Evolutionary conservation across 2,888 invertebrate genomes (phyloP).

Genomic region (Sminthurides aquaticus): DNA sequence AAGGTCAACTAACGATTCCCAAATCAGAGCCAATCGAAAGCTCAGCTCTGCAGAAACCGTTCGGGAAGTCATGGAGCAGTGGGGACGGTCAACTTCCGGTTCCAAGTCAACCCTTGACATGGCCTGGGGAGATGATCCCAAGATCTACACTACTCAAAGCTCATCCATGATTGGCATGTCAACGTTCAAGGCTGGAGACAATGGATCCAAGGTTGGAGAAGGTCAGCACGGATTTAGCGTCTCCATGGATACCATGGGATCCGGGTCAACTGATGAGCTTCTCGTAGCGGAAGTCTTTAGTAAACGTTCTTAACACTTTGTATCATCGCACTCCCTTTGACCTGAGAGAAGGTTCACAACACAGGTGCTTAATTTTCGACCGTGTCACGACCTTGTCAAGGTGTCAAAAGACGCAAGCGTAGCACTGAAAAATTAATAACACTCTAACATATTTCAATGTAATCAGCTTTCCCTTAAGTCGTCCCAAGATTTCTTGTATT

Average conservation of each 20-base stretch:
- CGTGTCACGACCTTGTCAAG: too few species aligned
- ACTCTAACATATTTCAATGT: too few species aligned
- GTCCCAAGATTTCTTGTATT: too few species aligned
- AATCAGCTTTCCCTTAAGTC: too few species aligned
- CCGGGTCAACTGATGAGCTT: constrained; percentile 16
- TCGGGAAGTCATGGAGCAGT: not conserved
- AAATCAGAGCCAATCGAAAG: not conserved
- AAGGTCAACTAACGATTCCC: not conserved
- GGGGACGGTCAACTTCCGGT: not conserved
- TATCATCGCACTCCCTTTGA: too few species aligned
- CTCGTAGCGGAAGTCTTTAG: constrained; percentile 13
- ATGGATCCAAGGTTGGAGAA: not conserved
- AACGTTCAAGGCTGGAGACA: not conserved
- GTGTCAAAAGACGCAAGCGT: too few species aligned
- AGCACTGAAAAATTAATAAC: too few species aligned
- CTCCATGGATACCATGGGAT: constrained; percentile 12
- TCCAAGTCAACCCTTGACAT: not conserved
- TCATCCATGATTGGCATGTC: not conserved
- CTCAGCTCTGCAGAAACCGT: not conserved
- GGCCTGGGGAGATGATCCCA: not conserved
- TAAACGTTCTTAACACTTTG: not conserved
- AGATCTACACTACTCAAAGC: not conserved
- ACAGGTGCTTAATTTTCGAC: too few species aligned
- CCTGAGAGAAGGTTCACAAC: too few species aligned
- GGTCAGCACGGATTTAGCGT: not conserved